Percentiles rank a stretch among this genome's conserved stretches.
phyloP scores from a whole-genome alignment of 2,888 invertebrate genomes.

The Phortica okadai region DNA sequence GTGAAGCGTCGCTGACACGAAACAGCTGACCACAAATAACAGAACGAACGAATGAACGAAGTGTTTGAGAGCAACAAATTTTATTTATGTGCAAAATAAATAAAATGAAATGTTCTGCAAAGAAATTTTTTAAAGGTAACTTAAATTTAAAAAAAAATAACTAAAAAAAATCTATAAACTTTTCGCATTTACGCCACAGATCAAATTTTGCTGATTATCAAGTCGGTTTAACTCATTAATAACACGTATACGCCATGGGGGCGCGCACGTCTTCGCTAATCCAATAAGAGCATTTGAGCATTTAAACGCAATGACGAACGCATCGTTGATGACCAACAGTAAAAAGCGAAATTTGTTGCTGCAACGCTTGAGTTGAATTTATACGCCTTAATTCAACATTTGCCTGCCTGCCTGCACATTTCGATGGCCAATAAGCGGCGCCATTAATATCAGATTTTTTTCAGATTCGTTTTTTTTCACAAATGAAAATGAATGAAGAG shows the following conservation, averaged over 20 bases:
- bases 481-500: too few species aligned
- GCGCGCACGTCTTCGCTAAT: neutral
- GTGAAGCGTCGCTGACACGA: slow-evolving; percentile 61
- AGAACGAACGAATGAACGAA: neutral
- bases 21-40: slow-evolving; percentile 61
- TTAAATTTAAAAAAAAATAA: neutral
- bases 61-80: slow-evolving; percentile 55
- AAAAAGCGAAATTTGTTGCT: too few species aligned
- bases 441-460: neutral
- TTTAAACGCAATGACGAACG: neutral
- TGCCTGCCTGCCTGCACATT: neutral
- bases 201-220: neutral
- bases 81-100: slow-evolving; percentile 65
- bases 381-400: neutral
- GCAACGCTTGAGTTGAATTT: too few species aligned
- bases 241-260: neutral
- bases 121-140: slow-evolving; percentile 39
- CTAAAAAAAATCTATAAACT: neutral
- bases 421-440: neutral
- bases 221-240: neutral
- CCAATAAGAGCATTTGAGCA: neutral
- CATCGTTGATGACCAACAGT: neutral
- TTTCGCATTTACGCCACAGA: slow-evolving; percentile 1
- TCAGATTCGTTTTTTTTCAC: too few species aligned
- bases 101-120: slow-evolving; percentile 50